Evolutionary conservation across 2,888 invertebrate species (phyloP), one percentile per base, ranked within the genome.

Genomic region (Polyommatus icarus): DNA sequence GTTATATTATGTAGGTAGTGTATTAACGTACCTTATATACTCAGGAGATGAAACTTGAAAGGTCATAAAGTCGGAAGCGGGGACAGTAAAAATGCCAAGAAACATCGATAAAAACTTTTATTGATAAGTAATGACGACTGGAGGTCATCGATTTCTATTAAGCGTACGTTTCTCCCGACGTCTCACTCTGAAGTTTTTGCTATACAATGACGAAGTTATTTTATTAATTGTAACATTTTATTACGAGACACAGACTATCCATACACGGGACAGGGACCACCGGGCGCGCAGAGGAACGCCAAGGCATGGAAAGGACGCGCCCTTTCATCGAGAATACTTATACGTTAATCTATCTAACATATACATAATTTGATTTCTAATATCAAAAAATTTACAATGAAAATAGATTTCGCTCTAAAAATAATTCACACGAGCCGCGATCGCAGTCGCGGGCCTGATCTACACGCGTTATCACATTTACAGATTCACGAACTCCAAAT

Each of bases 91-190:
- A 89, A 81, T 79, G 29, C 84, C 83, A 82, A 83, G 84, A 87
- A 94, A 94, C 94, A 94, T 94, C 94, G 93, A 94, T 94, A 94
- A 92, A 93, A 92, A 93, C 72, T 90, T 93, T 93, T 92, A 93
- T 93, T 93, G 91, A 91, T 90, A 87, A 88, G 67, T 67, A 67
- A 89, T 90, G 90, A 87, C 91, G 91, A 90, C 90, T 85, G 89
- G 87, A 86, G 86, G 88, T 85, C 91, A 87, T 84, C 89, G 87
- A 87, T 85, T 83, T 87, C 90, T 91, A 91, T 91, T 92, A 93
- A 93, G 94, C 93, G 93, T 94, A 94, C 90, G 87, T 89, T 90
- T 91, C 91, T 91, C 91, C 91, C 90, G 87, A 92, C 89, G 86
- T 89, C 87, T 81, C 80, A 79, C 86, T 85, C 86, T 87, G 87